These are phyloP conservation scores for Leptopterna dolabrata DNA, from an alignment of 2,888 invertebrate species.

Conservation along the genomic window DNA sequence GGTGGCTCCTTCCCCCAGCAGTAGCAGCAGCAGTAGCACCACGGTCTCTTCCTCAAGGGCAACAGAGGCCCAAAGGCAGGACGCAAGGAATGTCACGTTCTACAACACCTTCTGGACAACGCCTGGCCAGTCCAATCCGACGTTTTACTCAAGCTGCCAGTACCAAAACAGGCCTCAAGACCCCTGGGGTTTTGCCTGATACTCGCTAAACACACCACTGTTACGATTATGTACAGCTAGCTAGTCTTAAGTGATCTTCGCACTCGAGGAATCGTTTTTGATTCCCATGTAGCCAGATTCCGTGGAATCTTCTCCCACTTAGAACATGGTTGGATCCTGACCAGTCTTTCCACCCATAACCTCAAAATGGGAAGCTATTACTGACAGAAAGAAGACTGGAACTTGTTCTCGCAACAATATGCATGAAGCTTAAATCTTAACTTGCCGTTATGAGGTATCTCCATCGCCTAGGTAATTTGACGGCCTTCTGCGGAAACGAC, in stretches of 20 bases:
- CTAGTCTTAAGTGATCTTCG: not conserved
- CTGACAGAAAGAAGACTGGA: too few species aligned
- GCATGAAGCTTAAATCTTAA: too few species aligned
- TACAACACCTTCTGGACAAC: conserved; percentile 14
- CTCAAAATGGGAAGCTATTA: too few species aligned
- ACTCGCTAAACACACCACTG: not conserved
- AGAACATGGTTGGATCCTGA: too few species aligned
- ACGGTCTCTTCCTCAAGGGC: not conserved
- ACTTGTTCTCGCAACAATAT: too few species aligned
- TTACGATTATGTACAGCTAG: not conserved
- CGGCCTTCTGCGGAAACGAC: too few species aligned
- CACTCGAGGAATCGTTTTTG: not conserved
- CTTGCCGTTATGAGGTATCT: too few species aligned
- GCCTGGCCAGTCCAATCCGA: not conserved
- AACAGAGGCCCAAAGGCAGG: not conserved
- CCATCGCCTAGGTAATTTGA: too few species aligned
- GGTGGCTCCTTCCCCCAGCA: conserved; percentile 24
- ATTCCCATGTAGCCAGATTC: too few species aligned
- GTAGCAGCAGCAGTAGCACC: conserved; percentile 35
- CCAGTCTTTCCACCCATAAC: too few species aligned
- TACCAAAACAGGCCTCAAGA: conserved; percentile 43
- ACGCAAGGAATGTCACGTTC: not conserved
- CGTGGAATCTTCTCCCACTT: too few species aligned
- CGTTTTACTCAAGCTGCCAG: conserved; percentile 49
- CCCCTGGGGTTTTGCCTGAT: conserved; percentile 38